Percentiles rank a stretch among this genome's conserved stretches.
These are phyloP conservation scores for Rhinichthys klamathensis DNA, from an alignment of 2,113 vertebrate genomes.

Conservation along the genomic window DNA sequence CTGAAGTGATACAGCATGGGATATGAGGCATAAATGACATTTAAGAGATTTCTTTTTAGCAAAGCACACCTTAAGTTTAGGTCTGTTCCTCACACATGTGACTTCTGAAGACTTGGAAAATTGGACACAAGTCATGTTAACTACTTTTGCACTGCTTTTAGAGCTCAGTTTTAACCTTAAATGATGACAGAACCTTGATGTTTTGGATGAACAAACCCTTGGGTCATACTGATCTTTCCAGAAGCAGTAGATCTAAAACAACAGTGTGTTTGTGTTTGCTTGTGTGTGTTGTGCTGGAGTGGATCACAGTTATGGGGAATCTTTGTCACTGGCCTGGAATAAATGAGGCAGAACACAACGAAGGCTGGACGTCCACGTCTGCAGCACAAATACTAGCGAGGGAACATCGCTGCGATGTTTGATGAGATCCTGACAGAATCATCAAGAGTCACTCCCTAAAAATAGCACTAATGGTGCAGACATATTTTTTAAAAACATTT, in stretches of 20 bases:
- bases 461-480: slow-evolving; percentile 11
- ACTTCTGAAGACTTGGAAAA: not conserved
- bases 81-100: too few relatives aligned
- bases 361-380: not conserved
- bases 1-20: not conserved
- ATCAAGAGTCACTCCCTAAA: not conserved
- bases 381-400: not conserved
- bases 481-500: slow-evolving; percentile 7
- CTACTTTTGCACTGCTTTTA: not conserved
- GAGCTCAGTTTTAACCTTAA: not conserved
- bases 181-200: not conserved
- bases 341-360: slow-evolving; percentile 23
- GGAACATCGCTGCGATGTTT: not conserved
- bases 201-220: not conserved
- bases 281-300: slow-evolving; percentile 1
- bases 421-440: slow-evolving; percentile 16
- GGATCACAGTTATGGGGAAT: slow-evolving; percentile 5
- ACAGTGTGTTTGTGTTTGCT: not conserved
- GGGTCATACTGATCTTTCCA: not conserved
- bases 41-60: slow-evolving; percentile 15
- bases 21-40: slow-evolving; percentile 20
- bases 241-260: not conserved
- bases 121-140: not conserved
- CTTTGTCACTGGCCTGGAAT: not conserved
- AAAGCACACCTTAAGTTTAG: not conserved